Evolutionary conservation across 2,888 invertebrate species (phyloP), one percentile per base, ranked within the genome.

Genomic region (Epirrhoe tristata): DNA sequence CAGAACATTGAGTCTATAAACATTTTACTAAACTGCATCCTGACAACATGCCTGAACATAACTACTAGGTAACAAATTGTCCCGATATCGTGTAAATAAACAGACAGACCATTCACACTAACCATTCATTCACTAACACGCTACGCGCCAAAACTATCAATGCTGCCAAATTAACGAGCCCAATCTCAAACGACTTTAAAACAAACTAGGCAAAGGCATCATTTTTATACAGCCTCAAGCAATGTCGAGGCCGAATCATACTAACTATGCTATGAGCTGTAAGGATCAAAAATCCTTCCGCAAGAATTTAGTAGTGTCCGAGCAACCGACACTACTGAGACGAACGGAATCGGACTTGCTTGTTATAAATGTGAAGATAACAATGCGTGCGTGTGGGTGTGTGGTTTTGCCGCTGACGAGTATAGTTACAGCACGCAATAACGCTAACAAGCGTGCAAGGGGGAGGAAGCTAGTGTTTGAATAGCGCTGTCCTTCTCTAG

Each of bases 291-390:
- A 89, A 88, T 88, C 90, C 89, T 89, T 90, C 91, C 89, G 89
- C 86, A 87, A 90, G 91, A 91, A 91, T 92, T 92, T 90, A 91
- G 91, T 89, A 91, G 91, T 90, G 91, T 88, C 89, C 90, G 83
- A 81, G 50, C 66, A 77, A 80, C 54, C 62, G 77, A 81, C 81
- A 79, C 81, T 65, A 48, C 60, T 61, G 54, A 66, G 67, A 82
- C 88, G 63, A 50, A 91, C 89, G 84, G 88, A 91, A 90, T 91
- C 88, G 84, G 87, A 90, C 86, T 89, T 87, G 89, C 89, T 92
- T 85, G 92, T 93, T 93, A 93, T 92, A 93, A 91, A 92, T 88
- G 90, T 92, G 86, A 89, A 92, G 91, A 93, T 92, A 92, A 93
- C 92, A 91, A 91, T 90, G 83, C 86, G 87, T 87, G 87, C 84